Percentiles rank a stretch among this genome's conserved stretches.
Conservation (phyloP, 1,140 invertebrate species). For the Aphis gossypii region DNA sequence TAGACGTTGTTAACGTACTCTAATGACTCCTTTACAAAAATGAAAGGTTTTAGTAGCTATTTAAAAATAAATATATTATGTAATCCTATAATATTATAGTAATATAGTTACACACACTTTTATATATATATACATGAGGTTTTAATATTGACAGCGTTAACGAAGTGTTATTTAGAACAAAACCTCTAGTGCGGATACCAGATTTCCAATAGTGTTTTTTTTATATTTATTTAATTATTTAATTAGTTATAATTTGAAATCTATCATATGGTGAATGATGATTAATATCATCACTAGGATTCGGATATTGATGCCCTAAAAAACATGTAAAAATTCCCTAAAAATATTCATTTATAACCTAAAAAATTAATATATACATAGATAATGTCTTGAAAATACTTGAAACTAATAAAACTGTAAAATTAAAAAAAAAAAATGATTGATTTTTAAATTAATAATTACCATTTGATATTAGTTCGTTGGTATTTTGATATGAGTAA, state of each 20-base stretch:
- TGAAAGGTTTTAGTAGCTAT: not conserved
- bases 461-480: too few species aligned
- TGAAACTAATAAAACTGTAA: too few species aligned
- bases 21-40: not conserved
- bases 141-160: not conserved
- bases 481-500: too few species aligned
- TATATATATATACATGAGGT: not conserved
- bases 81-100: not conserved
- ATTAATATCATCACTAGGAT: not conserved
- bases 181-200: not conserved
- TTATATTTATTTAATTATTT: too few species aligned
- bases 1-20: not conserved
- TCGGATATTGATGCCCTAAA: too few species aligned
- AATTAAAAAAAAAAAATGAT: too few species aligned
- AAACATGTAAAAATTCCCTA: too few species aligned
- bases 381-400: too few species aligned
- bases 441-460: too few species aligned
- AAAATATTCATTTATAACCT: too few species aligned
- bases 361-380: too few species aligned
- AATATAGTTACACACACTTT: not conserved
- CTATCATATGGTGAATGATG: not conserved
- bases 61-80: not conserved
- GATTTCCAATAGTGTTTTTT: not conserved
- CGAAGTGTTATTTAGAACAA: not conserved
- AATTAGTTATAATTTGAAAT: not conserved